Conservation (phyloP, 2,113 vertebrate species). For the Heterocephalus glaber region DNA sequence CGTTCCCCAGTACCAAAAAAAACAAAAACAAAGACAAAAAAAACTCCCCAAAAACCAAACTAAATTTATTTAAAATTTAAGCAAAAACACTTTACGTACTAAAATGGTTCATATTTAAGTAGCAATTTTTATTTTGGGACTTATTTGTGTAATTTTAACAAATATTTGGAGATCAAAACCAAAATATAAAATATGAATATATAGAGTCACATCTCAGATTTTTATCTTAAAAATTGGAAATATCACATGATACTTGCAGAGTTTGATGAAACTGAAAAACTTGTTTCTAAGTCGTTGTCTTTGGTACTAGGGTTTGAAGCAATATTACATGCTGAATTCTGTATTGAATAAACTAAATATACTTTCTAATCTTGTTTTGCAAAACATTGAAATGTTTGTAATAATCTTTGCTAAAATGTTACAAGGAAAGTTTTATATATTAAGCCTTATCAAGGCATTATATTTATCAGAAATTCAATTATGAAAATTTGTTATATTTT, state of each 20-base stretch:
- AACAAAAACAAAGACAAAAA: no score
- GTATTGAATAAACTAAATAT: slow-evolving; percentile 51
- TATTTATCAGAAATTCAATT: slow-evolving; percentile 54
- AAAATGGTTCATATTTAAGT: not conserved
- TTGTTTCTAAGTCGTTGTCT: not conserved
- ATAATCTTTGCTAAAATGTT: not conserved
- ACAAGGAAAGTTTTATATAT: slow-evolving; percentile 11
- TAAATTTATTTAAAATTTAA: slow-evolving; percentile 11
- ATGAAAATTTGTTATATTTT: slow-evolving; percentile 4
- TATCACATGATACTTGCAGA: not conserved
- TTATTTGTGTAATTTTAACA: slow-evolving; percentile 17
- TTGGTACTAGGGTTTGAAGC: not conserved
- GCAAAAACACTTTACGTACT: not conserved
- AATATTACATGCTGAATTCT: slow-evolving; percentile 48
- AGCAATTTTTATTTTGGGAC: not conserved
- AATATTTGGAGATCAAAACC: not conserved
- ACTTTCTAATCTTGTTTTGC: not conserved
- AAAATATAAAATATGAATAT: not conserved
- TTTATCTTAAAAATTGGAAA: not conserved
- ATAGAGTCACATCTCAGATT: not conserved
- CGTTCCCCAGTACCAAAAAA: no score
- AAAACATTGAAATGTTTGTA: not conserved
- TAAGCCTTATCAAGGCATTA: not conserved
- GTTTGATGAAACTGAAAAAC: not conserved
- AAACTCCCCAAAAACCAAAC: no score